Evolutionary conservation across 1,140 invertebrate genomes (phyloP), one percentile per base, ranked within the genome.

Genomic region (Drosophila suzukii): DNA sequence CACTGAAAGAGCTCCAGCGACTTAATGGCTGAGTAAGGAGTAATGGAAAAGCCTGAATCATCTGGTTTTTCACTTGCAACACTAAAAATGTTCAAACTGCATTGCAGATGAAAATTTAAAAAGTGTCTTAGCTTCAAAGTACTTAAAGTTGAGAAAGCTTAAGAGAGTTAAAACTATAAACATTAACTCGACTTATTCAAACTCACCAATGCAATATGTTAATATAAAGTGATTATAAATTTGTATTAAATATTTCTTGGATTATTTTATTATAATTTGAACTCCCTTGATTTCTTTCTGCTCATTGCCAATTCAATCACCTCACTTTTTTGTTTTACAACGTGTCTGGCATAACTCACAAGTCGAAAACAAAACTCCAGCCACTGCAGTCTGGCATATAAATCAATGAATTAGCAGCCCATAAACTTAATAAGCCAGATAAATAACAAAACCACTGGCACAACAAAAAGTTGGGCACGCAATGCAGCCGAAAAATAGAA

Each of bases 391-490:
- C 66, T 57, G 65, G 68, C 68, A 55, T 59, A 76, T 58, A 53
- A 82, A 73, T 66, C 72, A 66, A 83, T 88, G 71, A 83, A 88
- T 88, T 88, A 88, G 65, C 84, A 89, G 84, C 60, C 59, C 72
- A 83, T 88, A 76, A 89, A 83, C 57, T 85, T 85, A 84, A 73
- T 70, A 79, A 78, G 68, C 75, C 76, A 72, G 56, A 55, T 66
- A 78, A 77, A 72, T 54, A 81, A 76, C 44, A 65, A 63, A 80
- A 68, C 34, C 49, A 60, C 46, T 27, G 56, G n/a, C 50, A 30
- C 12, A 47, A 13, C 44, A 5, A 15, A 34, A 17, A 51, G 30
- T 43, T 6, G n/a, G 7, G 20, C 74, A 77, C 51, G 75, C 75
- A 77, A 77, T 58, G 27, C 38, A 30, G 20, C 20, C 6, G 8